Evolutionary conservation across 2,797 vertebrate species (phyloP).

Genomic region (Philypnodon macrostomus): DNA sequence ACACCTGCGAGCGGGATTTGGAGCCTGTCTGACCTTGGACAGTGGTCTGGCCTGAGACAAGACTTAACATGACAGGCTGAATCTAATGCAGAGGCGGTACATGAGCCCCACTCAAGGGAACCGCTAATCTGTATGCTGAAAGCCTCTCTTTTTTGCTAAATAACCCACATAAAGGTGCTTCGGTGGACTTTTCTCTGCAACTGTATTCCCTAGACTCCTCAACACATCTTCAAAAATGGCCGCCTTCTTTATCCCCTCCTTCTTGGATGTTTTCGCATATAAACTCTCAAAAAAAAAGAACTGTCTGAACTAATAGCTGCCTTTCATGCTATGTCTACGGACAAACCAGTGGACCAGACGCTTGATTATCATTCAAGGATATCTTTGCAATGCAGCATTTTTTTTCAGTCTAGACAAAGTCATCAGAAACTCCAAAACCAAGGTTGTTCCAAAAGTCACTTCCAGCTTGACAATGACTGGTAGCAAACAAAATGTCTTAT

Average conservation of each 20-base stretch:
- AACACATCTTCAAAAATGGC: conserved; percentile 30
- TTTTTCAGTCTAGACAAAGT: conserved; percentile 54
- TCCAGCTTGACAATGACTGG: conserved; percentile 47
- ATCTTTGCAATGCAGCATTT: conserved; percentile 51
- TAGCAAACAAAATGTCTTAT: conserved; percentile 69
- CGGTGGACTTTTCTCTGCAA: conserved; percentile 14
- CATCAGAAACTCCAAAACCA: conserved; percentile 56
- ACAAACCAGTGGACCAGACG: conserved; percentile 29
- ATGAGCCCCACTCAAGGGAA: conserved; percentile 34
- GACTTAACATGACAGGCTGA: conserved; percentile 29
- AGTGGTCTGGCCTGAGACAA: conserved; percentile 29
- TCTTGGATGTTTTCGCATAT: conserved; percentile 23
- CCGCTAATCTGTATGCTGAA: conserved; percentile 40
- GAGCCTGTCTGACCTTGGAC: conserved; percentile 44
- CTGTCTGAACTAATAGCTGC: conserved; percentile 44
- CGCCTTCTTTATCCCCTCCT: conserved; percentile 30
- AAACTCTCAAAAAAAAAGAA: conserved; percentile 33
- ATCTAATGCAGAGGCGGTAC: conserved; percentile 12
- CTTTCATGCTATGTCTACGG: conserved; percentile 34
- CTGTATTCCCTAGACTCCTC: conserved; percentile 3
- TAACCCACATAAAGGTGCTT: conserved; percentile 21
- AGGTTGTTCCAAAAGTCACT: conserved; percentile 64
- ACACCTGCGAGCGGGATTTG: conserved; percentile 32
- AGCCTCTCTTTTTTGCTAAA: conserved; percentile 33
- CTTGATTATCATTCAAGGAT: conserved; percentile 56